A percentile compares a stretch with the other conserved stretches of the same genome.
Conservation (phyloP, 2,113 vertebrate genomes). For the Chaetops frenatus region DNA sequence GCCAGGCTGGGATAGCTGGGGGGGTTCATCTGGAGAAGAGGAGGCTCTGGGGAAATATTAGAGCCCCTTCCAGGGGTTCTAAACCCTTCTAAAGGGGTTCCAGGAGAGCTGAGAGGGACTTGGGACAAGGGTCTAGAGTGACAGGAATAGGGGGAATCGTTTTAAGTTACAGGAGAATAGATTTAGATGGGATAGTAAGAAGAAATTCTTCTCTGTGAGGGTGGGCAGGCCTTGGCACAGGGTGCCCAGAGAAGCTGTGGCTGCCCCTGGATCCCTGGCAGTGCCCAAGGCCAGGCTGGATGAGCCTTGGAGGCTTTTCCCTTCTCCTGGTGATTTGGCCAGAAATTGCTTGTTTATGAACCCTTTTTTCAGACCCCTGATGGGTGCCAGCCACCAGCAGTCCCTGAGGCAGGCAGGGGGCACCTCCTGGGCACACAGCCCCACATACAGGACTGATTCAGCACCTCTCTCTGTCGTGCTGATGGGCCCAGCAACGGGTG, state of each 20-base stretch:
- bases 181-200: neutral
- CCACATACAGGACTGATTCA: rapidly evolving
- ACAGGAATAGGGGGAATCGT: neutral
- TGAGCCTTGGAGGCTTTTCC: neutral
- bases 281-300: neutral
- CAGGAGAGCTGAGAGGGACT: neutral
- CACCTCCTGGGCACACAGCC: neutral
- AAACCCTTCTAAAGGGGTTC: neutral
- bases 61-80: rapidly evolving
- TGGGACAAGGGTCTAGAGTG: rapidly evolving
- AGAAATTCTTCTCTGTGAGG: neutral
- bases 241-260: neutral
- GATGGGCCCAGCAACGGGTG: rapidly evolving
- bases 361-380: neutral
- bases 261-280: neutral
- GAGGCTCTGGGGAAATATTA: neutral
- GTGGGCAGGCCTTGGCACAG: rapidly evolving
- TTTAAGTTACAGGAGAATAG: neutral
- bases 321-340: neutral
- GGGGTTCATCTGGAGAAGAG: neutral
- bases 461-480: neutral
- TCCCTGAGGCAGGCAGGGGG: neutral
- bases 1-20: neutral
- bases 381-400: neutral
- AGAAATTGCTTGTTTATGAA: neutral